Percentiles rank a stretch among this genome's conserved stretches.
Conservation (phyloP, 2,113 vertebrate genomes). For the Neodontobutis hainanensis region DNA sequence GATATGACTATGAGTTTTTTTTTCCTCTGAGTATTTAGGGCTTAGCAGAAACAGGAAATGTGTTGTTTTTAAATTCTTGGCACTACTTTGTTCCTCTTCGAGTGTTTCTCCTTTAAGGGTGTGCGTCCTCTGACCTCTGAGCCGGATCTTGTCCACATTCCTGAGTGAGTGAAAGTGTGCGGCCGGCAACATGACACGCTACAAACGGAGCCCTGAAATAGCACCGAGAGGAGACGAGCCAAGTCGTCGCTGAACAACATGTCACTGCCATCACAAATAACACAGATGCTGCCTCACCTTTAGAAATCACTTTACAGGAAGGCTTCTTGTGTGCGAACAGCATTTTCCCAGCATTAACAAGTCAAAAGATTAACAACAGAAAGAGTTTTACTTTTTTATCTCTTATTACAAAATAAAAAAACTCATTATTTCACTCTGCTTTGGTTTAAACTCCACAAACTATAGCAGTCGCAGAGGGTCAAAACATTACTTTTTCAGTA, state of each 20-base stretch:
- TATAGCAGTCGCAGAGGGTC: too few species aligned
- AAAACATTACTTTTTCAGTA: too few species aligned
- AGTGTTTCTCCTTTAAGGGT: constrained; percentile 45
- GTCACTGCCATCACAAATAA: constrained; percentile 13
- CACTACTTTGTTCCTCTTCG: constrained; percentile 19
- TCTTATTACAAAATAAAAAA: too few species aligned
- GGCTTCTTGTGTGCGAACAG: too few species aligned
- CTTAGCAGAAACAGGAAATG: constrained; percentile 9
- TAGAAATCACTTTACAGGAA: not conserved
- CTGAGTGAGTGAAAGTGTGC: constrained; percentile 37
- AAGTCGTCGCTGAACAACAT: constrained; percentile 33
- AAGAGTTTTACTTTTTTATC: too few species aligned
- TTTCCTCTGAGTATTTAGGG: constrained; percentile 1
- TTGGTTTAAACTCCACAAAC: too few species aligned
- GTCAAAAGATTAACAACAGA: too few species aligned
- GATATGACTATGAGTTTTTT: constrained; percentile 7
- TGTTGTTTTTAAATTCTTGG: not conserved
- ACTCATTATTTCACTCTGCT: too few species aligned
- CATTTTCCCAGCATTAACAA: too few species aligned
- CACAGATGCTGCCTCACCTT: not conserved
- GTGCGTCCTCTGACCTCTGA: constrained; percentile 29
- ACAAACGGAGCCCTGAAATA: constrained; percentile 56
- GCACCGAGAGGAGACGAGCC: constrained; percentile 31
- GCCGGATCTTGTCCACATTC: constrained; percentile 40
- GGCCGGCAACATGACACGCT: constrained; percentile 57